A percentile compares a stretch with the other conserved stretches of the same genome.
phyloP scores from a whole-genome alignment of 2,797 vertebrate genomes.

The Tangara arthus region DNA sequence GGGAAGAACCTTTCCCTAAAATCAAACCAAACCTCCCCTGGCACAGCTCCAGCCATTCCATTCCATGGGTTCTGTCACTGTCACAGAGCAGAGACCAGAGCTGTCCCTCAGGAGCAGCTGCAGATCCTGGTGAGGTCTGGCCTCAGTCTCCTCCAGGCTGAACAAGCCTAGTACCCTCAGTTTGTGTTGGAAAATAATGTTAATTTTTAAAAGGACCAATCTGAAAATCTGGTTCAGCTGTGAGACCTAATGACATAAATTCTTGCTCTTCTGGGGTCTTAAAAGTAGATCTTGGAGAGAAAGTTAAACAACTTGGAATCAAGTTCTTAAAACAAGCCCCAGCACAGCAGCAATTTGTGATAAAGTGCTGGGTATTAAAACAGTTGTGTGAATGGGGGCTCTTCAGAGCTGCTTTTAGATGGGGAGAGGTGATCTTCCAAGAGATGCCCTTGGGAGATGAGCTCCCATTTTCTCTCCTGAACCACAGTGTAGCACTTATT shows the following conservation, averaged over 20 bases:
- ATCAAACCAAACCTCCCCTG: accelerated
- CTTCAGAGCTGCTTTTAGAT: not conserved
- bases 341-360: not conserved
- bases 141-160: not conserved
- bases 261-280: not conserved
- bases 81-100: not conserved
- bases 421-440: not conserved
- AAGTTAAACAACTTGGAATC: not conserved
- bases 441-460: not conserved
- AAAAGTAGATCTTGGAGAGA: not conserved
- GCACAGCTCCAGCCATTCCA: not conserved
- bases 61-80: not conserved
- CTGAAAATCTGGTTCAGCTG: not conserved
- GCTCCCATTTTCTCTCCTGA: not conserved
- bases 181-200: not conserved
- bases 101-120: not conserved
- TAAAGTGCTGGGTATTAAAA: not conserved
- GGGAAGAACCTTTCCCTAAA: not conserved
- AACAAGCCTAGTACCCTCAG: not conserved
- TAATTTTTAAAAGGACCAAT: not conserved
- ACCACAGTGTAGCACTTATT: accelerated
- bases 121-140: not conserved
- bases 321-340: not conserved
- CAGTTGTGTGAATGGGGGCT: not conserved
- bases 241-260: not conserved